phyloP scores from a whole-genome alignment of 2,888 invertebrate genomes.

The Cantharis nigra region DNA sequence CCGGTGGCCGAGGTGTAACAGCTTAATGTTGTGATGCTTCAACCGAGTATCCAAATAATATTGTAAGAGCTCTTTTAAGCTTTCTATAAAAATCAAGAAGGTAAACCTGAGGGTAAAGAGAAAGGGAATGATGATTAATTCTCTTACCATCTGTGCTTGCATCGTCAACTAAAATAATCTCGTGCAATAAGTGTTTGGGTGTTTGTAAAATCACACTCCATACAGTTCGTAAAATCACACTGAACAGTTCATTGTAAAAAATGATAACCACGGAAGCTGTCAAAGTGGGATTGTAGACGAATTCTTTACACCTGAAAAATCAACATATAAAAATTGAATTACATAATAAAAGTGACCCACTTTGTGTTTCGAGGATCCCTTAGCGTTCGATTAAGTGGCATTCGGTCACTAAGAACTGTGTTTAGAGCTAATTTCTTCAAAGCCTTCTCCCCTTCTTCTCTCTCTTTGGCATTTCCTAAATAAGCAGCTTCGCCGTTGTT shows the following conservation, averaged over 20 bases:
- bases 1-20: slow-evolving; percentile 74
- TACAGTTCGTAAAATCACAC: slow-evolving; percentile 78
- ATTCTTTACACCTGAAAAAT: slow-evolving; percentile 61
- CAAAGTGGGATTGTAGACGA: slow-evolving; percentile 68
- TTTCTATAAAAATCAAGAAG: slow-evolving; percentile 57
- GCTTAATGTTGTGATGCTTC: slow-evolving; percentile 67
- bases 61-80: slow-evolving; percentile 74
- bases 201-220: slow-evolving; percentile 85
- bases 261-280: slow-evolving; percentile 72
- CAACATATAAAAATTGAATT: neutral
- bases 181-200: slow-evolving; percentile 74
- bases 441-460: slow-evolving; percentile 68
- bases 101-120: too few species aligned
- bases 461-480: slow-evolving; percentile 71
- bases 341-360: slow-evolving; percentile 42
- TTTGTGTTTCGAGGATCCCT: slow-evolving; percentile 64
- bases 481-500: slow-evolving; percentile 71
- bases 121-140: neutral
- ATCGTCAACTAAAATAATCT: slow-evolving; percentile 95
- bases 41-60: slow-evolving; percentile 78
- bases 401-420: slow-evolving; percentile 83
- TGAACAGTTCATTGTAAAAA: slow-evolving; percentile 78
- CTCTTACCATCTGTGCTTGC: slow-evolving; percentile 73
- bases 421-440: slow-evolving; percentile 87
- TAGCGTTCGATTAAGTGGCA: slow-evolving; percentile 81